Base-by-base conservation (phyloP, 2,113 vertebrate species). In the Sander lucioperca region DNA sequence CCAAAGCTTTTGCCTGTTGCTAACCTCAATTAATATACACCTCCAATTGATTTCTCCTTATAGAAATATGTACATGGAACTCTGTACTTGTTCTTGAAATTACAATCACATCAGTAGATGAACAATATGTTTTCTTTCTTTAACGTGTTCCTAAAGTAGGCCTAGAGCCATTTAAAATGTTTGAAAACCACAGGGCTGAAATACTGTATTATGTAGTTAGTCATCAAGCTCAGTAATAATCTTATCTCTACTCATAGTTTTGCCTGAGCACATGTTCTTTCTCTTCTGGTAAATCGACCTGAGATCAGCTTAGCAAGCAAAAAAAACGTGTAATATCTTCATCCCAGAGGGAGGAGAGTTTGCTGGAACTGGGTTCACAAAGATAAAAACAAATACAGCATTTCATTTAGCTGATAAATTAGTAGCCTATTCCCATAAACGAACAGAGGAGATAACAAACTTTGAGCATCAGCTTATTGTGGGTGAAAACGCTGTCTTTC, bases 401-500 rank as follows among this genome's bases (percentile, higher is more conserved):
- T 71, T 74, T 75, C 51, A 72, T 72, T 36, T 21, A 57, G 39
- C 58, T 65, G 77, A 79, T 70, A 80, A 59, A 72, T 9, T 74
- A 72, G 71, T 2, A 7, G 54, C 2, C 47, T 1, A 57, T 59
- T 79, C 51, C 77, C 77, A 79, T 79, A 25, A 75, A 82, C 13
- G 14, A 77, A 19, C 23, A 58, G 8, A 77, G 51, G 5, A 80
- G 80, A 89, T 86, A 74, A 85, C 13, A 64, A 21, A 27, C 23
- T 15, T 45, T 48, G 72, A 45, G 27, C 39, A 45, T 33, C 9
- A 67, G 6, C 16, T 62, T 53, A 15, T 71, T 57, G 23, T 30
- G 50, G 18, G 12, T 59, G 63, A 70, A 57, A 57, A 53, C 6
- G 0, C 9, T 33, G 19, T 19, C 16, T 19, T 1, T 45, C 8